phyloP scores from a whole-genome alignment of 2,888 invertebrate species.

The Netelia virgata region DNA sequence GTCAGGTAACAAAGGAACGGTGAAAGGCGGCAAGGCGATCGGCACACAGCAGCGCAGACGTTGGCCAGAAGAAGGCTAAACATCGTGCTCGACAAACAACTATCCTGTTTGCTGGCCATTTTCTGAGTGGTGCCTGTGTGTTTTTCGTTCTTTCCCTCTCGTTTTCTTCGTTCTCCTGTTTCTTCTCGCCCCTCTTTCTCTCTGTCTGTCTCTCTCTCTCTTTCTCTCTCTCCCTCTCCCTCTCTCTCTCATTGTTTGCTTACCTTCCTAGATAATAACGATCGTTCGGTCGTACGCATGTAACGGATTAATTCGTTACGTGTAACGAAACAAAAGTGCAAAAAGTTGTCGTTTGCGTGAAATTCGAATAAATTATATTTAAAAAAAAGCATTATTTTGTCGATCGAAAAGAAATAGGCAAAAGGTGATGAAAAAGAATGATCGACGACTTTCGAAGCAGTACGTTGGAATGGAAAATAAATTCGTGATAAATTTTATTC shows the following conservation, averaged over 20 bases:
- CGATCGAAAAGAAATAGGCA: no score
- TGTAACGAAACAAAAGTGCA: neutral
- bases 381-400: neutral
- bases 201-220: no score
- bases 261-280: constrained; percentile 7
- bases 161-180: neutral
- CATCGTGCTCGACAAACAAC: constrained; percentile 58
- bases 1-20: constrained; percentile 70
- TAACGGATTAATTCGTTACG: constrained; percentile 5
- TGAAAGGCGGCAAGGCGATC: constrained; percentile 64
- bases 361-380: neutral
- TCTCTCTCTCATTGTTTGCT: neutral
- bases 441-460: no score
- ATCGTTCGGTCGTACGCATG: constrained; percentile 1
- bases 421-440: no score
- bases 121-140: constrained; percentile 27
- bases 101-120: constrained; percentile 4
- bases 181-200: no score
- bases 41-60: constrained; percentile 31
- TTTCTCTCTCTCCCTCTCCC: no score
- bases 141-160: constrained; percentile 1
- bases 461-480: no score
- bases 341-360: no score
- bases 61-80: constrained; percentile 51
- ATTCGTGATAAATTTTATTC: no score